Conservation (phyloP, 2,888 invertebrate species). For the Ochropacha duplaris region DNA sequence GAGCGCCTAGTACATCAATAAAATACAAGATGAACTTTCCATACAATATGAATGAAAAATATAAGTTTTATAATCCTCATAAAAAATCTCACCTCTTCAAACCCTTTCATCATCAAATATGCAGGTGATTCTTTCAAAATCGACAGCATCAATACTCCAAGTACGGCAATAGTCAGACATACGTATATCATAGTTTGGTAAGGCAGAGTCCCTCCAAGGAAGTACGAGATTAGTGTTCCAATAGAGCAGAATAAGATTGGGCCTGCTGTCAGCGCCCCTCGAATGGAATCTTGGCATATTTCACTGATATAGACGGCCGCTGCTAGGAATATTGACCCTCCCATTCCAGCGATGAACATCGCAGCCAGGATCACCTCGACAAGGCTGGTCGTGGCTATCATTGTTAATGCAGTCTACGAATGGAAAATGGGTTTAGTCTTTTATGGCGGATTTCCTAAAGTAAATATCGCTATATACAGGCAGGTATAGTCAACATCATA, state of each 20-base stretch:
- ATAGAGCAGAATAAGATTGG: slow-evolving; percentile 42
- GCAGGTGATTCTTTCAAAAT: slow-evolving; percentile 47
- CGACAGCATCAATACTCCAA: slow-evolving; percentile 28
- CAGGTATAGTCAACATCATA: too few species aligned
- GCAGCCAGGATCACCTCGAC: slow-evolving; percentile 44
- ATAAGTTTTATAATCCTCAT: too few species aligned
- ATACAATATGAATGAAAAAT: too few species aligned
- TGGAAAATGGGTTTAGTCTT: neutral
- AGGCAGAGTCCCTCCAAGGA: slow-evolving; percentile 42
- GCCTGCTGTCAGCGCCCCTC: slow-evolving; percentile 48
- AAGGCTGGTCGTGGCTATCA: slow-evolving; percentile 28
- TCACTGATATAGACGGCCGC: slow-evolving; percentile 46
- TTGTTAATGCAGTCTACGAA: slow-evolving; percentile 42
- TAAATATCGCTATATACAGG: too few species aligned
- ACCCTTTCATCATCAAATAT: slow-evolving; percentile 42
- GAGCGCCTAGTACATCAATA: neutral
- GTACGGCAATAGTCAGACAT: slow-evolving; percentile 29
- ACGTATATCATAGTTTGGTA: slow-evolving; percentile 44
- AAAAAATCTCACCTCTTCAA: slow-evolving; percentile 47
- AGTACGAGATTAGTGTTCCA: slow-evolving; percentile 47
- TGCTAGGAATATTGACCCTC: slow-evolving; percentile 37
- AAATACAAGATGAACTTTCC: neutral
- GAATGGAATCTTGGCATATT: slow-evolving; percentile 49
- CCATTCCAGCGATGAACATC: slow-evolving; percentile 45
- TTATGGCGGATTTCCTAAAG: too few species aligned